phyloP scores from a whole-genome alignment of 2,888 invertebrate species.

The Netelia melanura region DNA sequence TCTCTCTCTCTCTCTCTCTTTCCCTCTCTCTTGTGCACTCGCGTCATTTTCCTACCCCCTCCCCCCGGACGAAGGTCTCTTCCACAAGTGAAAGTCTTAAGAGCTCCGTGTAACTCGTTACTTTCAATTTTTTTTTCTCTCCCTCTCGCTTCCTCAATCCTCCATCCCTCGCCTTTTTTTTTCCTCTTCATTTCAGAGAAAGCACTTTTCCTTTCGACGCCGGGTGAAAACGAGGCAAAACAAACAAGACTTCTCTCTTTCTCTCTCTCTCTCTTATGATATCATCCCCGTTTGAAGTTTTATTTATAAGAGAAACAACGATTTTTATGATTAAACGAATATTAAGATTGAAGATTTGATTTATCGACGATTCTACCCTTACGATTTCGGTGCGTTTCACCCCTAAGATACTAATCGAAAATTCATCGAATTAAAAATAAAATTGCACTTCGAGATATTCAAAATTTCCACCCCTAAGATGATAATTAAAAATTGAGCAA shows the following conservation, averaged over 20 bases:
- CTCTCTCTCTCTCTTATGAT: no score
- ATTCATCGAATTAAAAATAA: no score
- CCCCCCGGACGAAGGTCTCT: conserved; percentile 60
- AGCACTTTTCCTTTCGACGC: conserved; percentile 69
- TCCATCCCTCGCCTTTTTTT: conserved; percentile 21
- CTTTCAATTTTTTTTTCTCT: conserved; percentile 64
- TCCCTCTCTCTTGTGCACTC: conserved; percentile 34
- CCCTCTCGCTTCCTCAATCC: conserved; percentile 2
- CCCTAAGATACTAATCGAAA: no score
- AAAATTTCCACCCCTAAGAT: no score
- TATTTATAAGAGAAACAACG: no score
- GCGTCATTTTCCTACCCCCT: conserved; percentile 66
- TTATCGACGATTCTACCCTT: no score
- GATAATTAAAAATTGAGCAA: no score
- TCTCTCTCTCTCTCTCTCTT: conserved; percentile 23
- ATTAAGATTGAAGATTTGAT: no score
- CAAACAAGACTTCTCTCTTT: conserved; percentile 25
- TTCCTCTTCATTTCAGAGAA: conserved; percentile 61
- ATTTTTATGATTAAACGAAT: no score
- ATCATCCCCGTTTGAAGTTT: no score
- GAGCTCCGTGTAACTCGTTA: conserved; percentile 70
- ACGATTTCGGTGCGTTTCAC: no score
- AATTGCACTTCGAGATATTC: no score
- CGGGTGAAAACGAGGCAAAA: conserved; percentile 49
- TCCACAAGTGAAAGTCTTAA: conserved; percentile 71